phyloP scores from a whole-genome alignment of 2,888 invertebrate species.

The Pasiphila rectangulata region DNA sequence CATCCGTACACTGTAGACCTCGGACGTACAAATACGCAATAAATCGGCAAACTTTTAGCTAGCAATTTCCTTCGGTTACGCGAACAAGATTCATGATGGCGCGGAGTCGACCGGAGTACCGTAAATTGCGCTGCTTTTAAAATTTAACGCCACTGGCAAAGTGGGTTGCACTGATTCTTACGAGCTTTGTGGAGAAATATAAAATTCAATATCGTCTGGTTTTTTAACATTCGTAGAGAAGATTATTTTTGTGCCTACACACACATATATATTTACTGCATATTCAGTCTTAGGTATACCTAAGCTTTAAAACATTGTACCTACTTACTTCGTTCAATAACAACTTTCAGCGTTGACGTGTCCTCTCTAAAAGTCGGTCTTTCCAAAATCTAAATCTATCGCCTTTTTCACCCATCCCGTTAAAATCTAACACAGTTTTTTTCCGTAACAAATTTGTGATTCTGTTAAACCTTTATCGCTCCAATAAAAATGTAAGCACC shows the following conservation, averaged over 20 bases:
- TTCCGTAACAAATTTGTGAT: background rate
- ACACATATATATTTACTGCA: too few relatives aligned
- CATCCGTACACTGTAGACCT: conserved; percentile 38
- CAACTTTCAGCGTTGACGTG: too few relatives aligned
- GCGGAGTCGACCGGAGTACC: conserved; percentile 29
- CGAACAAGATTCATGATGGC: conserved; percentile 66
- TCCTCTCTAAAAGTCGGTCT: too few relatives aligned
- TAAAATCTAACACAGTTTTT: background rate
- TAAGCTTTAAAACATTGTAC: too few relatives aligned
- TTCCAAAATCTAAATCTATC: too few relatives aligned
- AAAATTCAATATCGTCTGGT: background rate
- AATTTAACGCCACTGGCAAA: conserved; percentile 28
- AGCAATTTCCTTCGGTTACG: conserved; percentile 72
- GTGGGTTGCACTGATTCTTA: conserved; percentile 23
- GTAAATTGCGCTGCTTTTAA: conserved; percentile 36
- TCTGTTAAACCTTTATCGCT: background rate
- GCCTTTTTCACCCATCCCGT: background rate
- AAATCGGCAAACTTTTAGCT: conserved; percentile 74
- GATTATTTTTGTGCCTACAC: too few relatives aligned
- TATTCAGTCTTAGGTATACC: too few relatives aligned
- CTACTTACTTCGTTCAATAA: too few relatives aligned
- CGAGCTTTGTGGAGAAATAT: conserved; percentile 9
- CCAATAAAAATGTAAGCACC: background rate
- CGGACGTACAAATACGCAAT: conserved; percentile 63
- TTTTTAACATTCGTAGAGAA: background rate